Base-by-base conservation (phyloP, 53 echinoderm and acorn worm genomes). In the Actinopyga echinites region DNA sequence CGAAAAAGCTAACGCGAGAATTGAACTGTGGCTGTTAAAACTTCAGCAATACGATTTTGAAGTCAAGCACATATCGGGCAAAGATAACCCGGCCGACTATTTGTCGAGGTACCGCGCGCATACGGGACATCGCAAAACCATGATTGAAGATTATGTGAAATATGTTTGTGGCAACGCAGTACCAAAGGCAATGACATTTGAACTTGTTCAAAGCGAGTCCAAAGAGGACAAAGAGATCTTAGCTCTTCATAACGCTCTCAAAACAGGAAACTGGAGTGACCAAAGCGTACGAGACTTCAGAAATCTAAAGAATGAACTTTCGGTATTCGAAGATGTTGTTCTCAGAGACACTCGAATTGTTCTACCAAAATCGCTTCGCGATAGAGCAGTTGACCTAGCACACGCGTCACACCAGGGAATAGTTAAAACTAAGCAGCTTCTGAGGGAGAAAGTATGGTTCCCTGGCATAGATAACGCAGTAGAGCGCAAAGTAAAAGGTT, bases 11-110 rank as follows among this genome's bases (percentile, higher is more conserved):
- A 86, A 83, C 25, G 89, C 91, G n/a, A 86, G 94, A 59, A 91
- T 93, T 34, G 90, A 87, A 45, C 63, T 84, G 44, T 93, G 90
- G 87, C 83, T 86, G 10, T 40, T 93, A 7, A 82, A 88, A 20
- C 69, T 88, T 8, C 88, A 85, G 88, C 80, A 83, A 26, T 93
- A 91, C 69, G 80, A 93, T 65, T 90, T 83, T 43, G 79, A 83
- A 40, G 37, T 93, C 8, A 44, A 85, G 4, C 88, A 93, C 78
- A 85, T 74, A 63, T 74, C 89, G 0, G 94, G 86, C 17, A 83
- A 55, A 79, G 90, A 86, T 64, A 93, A 91, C 34, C 93, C 91
- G 22, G 88, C 91, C 40, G 90, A 93, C 75, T 91, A 79, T 79
- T 80, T 88, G 40, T 91, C 89, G 49, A 68, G 89, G 80, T 86